A percentile compares a stretch with the other conserved stretches of the same genome.
Evolutionary conservation across 2,113 vertebrate genomes (phyloP).

Genomic region (Lagopus muta): DNA sequence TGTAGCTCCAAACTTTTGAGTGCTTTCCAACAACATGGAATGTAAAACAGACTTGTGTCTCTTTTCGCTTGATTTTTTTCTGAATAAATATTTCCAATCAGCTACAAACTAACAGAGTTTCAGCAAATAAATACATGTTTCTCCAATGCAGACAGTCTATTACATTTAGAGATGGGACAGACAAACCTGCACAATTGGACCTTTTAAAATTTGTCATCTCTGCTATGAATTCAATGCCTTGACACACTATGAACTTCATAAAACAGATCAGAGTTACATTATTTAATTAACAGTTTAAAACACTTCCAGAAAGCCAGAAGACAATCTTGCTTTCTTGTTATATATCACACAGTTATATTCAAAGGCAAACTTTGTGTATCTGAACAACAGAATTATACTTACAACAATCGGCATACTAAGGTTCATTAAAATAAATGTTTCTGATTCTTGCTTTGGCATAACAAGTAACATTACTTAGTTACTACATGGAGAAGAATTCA

Average conservation of each 20-base stretch:
- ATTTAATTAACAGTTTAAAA: neutral
- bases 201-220: neutral
- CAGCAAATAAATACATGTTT: neutral
- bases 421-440: conserved; percentile 41
- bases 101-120: neutral
- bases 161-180: neutral
- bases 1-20: neutral
- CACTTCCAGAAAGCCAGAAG: neutral
- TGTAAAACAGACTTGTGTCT: neutral
- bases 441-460: conserved; percentile 25
- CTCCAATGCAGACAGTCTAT: neutral
- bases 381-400: neutral
- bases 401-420: neutral
- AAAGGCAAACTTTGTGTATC: conserved; percentile 27
- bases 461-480: neutral
- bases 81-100: neutral
- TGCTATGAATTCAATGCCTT: neutral
- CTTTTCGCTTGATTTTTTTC: neutral
- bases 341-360: neutral
- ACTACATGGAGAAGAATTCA: neutral
- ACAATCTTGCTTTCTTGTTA: neutral
- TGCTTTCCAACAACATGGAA: neutral
- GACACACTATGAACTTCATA: neutral
- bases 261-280: neutral
- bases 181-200: neutral